A percentile compares a stretch with the other conserved stretches of the same genome.
These are phyloP conservation scores for Pygocentrus nattereri DNA, from an alignment of 2,797 vertebrate genomes.

Conservation along the genomic window DNA sequence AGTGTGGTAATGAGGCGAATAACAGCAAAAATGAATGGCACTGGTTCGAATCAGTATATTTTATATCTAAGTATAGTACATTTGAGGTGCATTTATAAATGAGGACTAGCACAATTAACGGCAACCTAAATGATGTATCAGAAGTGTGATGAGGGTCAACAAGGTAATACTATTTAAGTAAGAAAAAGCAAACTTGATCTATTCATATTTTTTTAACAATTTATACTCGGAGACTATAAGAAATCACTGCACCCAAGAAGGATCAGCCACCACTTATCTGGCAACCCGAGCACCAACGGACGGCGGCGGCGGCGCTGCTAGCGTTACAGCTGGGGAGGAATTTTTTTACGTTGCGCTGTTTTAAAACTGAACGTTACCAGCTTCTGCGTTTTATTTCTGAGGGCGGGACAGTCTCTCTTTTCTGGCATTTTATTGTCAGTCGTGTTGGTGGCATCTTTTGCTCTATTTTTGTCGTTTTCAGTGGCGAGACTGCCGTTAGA, in stretches of 20 bases:
- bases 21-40: too few relatives aligned
- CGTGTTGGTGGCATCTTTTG: neutral
- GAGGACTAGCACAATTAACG: too few relatives aligned
- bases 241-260: neutral
- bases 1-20: neutral
- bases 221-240: neutral
- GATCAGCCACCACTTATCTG: constrained; percentile 59
- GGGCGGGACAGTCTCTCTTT: neutral
- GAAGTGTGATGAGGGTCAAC: too few relatives aligned
- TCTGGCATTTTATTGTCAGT: neutral
- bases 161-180: too few relatives aligned
- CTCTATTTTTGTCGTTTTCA: constrained; percentile 44
- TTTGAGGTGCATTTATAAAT: too few relatives aligned
- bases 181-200: too few relatives aligned
- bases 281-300: constrained; percentile 78
- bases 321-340: neutral
- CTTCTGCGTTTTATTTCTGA: neutral
- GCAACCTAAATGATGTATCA: too few relatives aligned
- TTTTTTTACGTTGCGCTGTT: constrained; percentile 34
- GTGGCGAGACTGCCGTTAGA: constrained; percentile 69
- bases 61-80: too few relatives aligned
- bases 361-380: neutral
- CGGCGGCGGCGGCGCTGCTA: constrained; percentile 71
- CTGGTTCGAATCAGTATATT: too few relatives aligned
- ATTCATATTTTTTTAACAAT: neutral